phyloP scores from a whole-genome alignment of 1,140 invertebrate species.

The Zaprionus vittiger region DNA sequence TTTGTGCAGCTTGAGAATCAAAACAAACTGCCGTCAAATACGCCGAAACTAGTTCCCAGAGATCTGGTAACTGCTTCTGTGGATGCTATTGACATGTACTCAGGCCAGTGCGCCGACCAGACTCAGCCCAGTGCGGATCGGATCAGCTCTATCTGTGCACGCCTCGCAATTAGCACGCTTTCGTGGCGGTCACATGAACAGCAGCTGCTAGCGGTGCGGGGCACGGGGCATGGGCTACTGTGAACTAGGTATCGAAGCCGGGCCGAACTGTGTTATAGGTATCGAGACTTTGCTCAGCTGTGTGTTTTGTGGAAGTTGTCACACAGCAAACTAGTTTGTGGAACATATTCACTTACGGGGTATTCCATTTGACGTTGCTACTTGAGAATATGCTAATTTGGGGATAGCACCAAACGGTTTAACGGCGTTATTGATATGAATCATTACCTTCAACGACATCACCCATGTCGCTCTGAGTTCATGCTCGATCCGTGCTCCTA shows the following conservation, averaged over 20 bases:
- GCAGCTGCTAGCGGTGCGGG: constrained; percentile 14
- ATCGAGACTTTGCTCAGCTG: background rate
- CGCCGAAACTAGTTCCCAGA: constrained; percentile 9
- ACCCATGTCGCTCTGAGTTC: constrained; percentile 56
- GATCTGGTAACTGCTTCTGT: background rate
- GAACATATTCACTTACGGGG: constrained; percentile 8
- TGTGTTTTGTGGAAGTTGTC: constrained; percentile 22
- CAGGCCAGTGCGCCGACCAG: background rate
- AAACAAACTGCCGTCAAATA: constrained; percentile 14
- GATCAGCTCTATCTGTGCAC: constrained; percentile 10
- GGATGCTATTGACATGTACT: constrained; percentile 21
- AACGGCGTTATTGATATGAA: constrained; percentile 54
- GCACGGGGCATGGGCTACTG: background rate
- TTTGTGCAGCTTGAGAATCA: constrained; percentile 24
- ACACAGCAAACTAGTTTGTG: constrained; percentile 61
- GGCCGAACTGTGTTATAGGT: too few species aligned
- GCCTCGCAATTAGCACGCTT: constrained; percentile 55
- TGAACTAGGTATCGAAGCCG: background rate
- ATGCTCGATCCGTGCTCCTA: constrained; percentile 28
- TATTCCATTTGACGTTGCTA: constrained; percentile 42
- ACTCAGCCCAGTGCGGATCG: background rate
- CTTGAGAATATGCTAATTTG: constrained; percentile 80
- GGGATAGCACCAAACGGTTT: constrained; percentile 45
- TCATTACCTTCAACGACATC: constrained; percentile 79
- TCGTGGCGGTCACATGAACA: constrained; percentile 67